A percentile compares a stretch with the other conserved stretches of the same genome.
These are phyloP conservation scores for Taphrorychus bicolor DNA, from an alignment of 2,888 invertebrate genomes.

Conservation along the genomic window DNA sequence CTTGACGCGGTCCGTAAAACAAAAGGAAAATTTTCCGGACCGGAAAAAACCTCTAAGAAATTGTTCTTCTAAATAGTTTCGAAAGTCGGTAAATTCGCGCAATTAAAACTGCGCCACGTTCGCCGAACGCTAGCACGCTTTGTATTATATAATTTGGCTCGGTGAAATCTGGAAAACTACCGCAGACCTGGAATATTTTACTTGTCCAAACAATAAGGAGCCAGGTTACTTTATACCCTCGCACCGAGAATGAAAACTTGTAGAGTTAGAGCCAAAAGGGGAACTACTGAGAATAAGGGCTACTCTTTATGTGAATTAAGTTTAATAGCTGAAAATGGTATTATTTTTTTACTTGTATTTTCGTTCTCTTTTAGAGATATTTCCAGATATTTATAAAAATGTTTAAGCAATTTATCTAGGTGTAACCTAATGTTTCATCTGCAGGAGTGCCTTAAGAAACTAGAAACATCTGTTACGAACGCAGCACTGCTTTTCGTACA, in stretches of 20 bases:
- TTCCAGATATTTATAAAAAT: too few species aligned
- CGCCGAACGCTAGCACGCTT: constrained; percentile 1
- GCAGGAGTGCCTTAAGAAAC: too few species aligned
- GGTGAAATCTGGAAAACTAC: constrained; percentile 21
- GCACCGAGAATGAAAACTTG: constrained; percentile 17
- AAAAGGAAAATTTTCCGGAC: background rate
- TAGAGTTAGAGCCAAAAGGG: too few species aligned
- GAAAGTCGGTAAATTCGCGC: constrained; percentile 2
- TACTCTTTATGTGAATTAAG: too few species aligned
- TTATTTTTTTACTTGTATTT: too few species aligned
- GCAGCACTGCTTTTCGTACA: too few species aligned
- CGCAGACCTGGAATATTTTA: constrained; percentile 33
- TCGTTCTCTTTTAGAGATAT: too few species aligned
- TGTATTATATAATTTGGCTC: constrained; percentile 17
- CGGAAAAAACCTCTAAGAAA: background rate
- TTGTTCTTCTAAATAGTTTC: background rate
- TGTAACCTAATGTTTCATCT: too few species aligned
- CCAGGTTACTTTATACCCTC: constrained; percentile 33
- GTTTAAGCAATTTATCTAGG: too few species aligned
- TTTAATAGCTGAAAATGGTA: too few species aligned
- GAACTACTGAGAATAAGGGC: too few species aligned
- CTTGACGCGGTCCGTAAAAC: background rate
- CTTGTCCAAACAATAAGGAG: constrained; percentile 40
- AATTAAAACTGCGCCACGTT: constrained; percentile 16
- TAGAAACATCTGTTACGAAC: too few species aligned